Evolutionary conservation across 1,140 invertebrate species (phyloP), one percentile per base, ranked within the genome.

Genomic region (Ceratina calcarata): DNA sequence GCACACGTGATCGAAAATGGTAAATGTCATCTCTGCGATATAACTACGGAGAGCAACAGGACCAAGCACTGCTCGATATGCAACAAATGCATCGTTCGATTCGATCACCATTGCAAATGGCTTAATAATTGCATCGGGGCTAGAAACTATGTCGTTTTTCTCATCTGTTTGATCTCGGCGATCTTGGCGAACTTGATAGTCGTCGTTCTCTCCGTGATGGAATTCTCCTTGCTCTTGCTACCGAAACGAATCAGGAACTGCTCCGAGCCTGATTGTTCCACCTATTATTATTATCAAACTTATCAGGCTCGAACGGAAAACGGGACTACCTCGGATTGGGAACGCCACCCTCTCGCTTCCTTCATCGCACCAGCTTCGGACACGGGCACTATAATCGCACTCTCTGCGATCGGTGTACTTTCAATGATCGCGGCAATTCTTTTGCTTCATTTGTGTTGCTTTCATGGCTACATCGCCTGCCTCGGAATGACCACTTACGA

Each of bases 21-120:
- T 57, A 94, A 97, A 58, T 99, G 98, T 91, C 97, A 99, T 87
- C 93, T 99, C 78, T 99, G 98, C 92, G 97, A 98, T 90, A 96
- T 98, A 82, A 94, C 95, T 70, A 96, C 96, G 3, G 95, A 94
- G 15, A 94, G 94, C 22, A 91, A 91, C 0, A 89, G 94, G 58
- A 98, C 98, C 2, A 99, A 99, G 92, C 99, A 99, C 92, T 99
- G 99, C 89, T 96, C 97, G 83, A 95, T 97, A 64, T 99, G 99
- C 93, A 99, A 99, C 93, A 99, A 99, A 94, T 99, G 99, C 92
- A 96, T 99, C 2, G 95, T 95, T 7, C 94, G 95, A 53, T 99
- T 99, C 92, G 99, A 99, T 89, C 96, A 97, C 91, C 98, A 99
- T 91, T 99, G 98, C 94, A 98, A 99, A 93, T 99, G 98, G 98